phyloP scores from a whole-genome alignment of 2,113 vertebrate genomes.

The Glareola pratincola region DNA sequence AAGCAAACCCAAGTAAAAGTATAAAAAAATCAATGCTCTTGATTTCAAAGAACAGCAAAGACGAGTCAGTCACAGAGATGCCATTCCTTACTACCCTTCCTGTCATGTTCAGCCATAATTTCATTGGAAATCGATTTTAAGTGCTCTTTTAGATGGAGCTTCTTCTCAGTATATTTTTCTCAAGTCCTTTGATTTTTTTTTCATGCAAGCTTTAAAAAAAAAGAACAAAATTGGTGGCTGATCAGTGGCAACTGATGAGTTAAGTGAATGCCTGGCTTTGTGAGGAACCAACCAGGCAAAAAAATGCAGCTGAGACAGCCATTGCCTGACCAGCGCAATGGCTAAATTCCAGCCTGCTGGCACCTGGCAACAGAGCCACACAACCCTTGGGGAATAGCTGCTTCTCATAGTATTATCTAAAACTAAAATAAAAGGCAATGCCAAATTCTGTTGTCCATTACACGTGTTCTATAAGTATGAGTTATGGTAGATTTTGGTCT shows the following conservation, averaged over 20 bases:
- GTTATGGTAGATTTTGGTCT: background rate
- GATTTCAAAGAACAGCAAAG: constrained; percentile 27
- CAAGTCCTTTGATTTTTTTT: background rate
- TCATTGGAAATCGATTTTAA: constrained; percentile 51
- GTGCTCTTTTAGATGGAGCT: background rate
- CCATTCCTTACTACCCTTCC: background rate
- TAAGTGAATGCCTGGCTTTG: background rate
- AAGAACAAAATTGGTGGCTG: background rate
- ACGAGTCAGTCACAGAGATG: background rate
- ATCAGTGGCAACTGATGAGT: background rate
- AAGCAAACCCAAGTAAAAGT: background rate
- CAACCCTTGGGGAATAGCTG: background rate
- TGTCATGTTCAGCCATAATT: background rate
- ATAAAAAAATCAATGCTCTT: constrained; percentile 41
- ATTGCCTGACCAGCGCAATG: background rate
- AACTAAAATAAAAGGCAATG: background rate
- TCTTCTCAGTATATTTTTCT: background rate
- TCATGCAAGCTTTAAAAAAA: background rate
- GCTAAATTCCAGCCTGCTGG: background rate
- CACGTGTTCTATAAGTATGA: background rate
- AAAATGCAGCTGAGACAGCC: background rate
- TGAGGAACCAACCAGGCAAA: background rate
- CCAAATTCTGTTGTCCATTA: background rate
- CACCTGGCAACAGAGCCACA: background rate
- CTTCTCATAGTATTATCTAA: background rate